Conservation (phyloP, 64 coral and sea anemone genomes). For the Stichodactyla mertensii region DNA sequence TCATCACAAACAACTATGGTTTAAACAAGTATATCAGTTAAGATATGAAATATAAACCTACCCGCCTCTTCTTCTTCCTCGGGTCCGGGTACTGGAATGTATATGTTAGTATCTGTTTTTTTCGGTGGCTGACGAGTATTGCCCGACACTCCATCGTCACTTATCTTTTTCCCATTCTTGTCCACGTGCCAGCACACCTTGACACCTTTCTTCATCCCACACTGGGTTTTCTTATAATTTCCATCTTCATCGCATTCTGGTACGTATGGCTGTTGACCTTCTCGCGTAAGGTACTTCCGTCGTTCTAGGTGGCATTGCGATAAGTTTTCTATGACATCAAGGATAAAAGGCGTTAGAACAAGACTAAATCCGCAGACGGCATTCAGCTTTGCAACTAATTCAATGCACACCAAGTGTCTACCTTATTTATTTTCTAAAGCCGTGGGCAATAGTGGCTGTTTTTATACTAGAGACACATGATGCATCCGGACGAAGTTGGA, state of each 20-base stretch:
- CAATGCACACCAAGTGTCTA: too few species aligned
- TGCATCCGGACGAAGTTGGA: too few species aligned
- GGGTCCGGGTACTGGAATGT: not conserved
- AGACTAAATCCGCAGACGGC: not conserved
- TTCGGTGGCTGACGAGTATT: slow-evolving; percentile 17
- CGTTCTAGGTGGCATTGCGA: slow-evolving; percentile 32
- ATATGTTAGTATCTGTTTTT: not conserved
- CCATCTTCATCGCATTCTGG: slow-evolving; percentile 39
- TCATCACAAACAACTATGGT: not conserved
- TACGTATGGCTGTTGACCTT: not conserved
- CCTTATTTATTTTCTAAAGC: too few species aligned
- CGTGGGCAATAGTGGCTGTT: too few species aligned
- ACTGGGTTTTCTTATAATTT: slow-evolving; percentile 40
- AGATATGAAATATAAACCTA: not conserved
- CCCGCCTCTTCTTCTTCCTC: not conserved
- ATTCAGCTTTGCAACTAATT: too few species aligned
- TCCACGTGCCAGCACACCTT: slow-evolving; percentile 59
- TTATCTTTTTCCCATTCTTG: slow-evolving; percentile 45
- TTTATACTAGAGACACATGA: too few species aligned
- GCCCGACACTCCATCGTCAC: slow-evolving; percentile 11
- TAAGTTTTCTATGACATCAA: slow-evolving; percentile 9
- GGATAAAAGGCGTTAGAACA: not conserved
- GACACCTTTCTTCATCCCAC: not conserved
- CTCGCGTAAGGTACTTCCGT: not conserved
- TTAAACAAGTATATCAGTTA: not conserved